Conservation (phyloP, 2,888 invertebrate species). For the Terebella lapidaria region DNA sequence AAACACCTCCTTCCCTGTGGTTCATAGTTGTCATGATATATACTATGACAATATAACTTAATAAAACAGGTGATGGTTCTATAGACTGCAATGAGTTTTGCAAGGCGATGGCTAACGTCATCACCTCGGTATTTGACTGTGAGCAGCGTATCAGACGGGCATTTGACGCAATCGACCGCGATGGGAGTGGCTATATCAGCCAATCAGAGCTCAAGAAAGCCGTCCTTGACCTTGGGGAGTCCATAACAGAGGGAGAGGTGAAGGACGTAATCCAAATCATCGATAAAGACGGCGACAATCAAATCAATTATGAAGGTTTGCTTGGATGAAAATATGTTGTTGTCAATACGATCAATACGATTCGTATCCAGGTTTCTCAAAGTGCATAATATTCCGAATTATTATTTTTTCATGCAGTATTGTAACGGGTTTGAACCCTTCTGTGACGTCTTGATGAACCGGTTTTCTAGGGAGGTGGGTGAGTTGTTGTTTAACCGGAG, state of each 20-base stretch:
- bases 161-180: conserved; percentile 7
- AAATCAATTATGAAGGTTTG: conserved; percentile 8
- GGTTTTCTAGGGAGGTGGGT: no score
- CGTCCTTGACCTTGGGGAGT: not conserved
- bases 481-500: no score
- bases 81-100: conserved; percentile 11
- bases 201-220: conserved; percentile 4
- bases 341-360: no score
- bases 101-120: conserved; percentile 3
- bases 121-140: not conserved
- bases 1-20: no score
- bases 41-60: no score
- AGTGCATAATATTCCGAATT: no score
- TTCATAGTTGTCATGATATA: no score
- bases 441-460: no score
- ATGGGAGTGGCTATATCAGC: conserved; percentile 10
- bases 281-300: conserved; percentile 7
- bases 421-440: no score
- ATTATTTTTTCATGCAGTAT: no score
- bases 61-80: conserved; percentile 8
- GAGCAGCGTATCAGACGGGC: conserved; percentile 5
- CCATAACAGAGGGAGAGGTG: not conserved
- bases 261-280: conserved; percentile 1
- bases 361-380: no score
- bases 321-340: not conserved